Evolutionary conservation across 1,140 invertebrate species (phyloP), one percentile per base, ranked within the genome.

Genomic region (Penaeus indicus): DNA sequence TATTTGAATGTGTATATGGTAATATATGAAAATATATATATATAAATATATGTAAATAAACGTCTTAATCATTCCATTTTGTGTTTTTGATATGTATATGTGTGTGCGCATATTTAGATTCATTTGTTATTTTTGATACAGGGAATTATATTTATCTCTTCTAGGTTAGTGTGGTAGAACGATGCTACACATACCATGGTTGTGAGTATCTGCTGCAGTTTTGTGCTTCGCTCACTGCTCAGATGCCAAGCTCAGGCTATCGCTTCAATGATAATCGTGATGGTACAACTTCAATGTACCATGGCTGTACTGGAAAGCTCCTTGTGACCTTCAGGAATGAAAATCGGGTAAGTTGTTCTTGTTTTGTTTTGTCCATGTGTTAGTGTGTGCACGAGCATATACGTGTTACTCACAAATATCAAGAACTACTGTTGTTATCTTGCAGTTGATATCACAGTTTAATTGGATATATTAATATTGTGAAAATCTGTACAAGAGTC

Each of bases 301-400:
- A 95, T 89, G 94, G 94, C 91, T 93, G 93, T 72, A 95, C 94
- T 80, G 94, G 94, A 86, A 95, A 95, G 89, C 93, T 96, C 32
- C 91, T 96, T 78, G 95, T 96, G 3, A 96, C 95, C 82, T 96
- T 96, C 93, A 94, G 95, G 61, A 96, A 96, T 93, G 95, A 96
- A 91, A 96, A 96, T 91, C 94, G 95, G 93, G 94, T 95, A 83
- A 81, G 87, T 86, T 60, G 25, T 77, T 8, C 8, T 42, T 42
- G 27, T 2, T 72, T 81, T 63, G 19, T 61, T n/a, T 4, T 27
- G 42, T 21, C 21, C 64, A n/a, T 11, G 21, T 42, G 75, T 27
- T 61, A 27, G 27, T 13, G 18, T 78, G 60, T 78, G 62, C n/a
- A n/a, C 38, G 79, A 10, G 16, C 3, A 27, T 27, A 21, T 18